Conservation (phyloP, 2,797 vertebrate species). For the Rhinophrynus dorsalis region DNA sequence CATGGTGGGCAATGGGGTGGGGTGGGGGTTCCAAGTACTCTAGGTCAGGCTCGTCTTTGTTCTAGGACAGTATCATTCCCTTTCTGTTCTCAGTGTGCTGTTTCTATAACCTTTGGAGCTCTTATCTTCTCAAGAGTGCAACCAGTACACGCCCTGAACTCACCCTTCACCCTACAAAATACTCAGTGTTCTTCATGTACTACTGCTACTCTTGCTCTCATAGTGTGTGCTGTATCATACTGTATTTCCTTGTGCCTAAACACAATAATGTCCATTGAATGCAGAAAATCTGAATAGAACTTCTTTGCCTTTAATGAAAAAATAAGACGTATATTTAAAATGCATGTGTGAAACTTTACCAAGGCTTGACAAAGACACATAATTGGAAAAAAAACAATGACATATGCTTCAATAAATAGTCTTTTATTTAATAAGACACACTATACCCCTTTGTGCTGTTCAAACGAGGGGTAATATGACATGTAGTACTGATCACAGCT, state of each 20-base stretch:
- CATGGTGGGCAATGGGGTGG: constrained; percentile 11
- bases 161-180: background rate
- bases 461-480: too few species aligned
- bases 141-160: constrained; percentile 22
- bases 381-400: too few species aligned
- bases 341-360: too few species aligned
- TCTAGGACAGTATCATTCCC: background rate
- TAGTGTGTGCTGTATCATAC: background rate
- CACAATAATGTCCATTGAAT: too few species aligned
- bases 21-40: background rate
- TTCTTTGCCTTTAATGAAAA: too few species aligned
- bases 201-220: background rate
- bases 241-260: background rate
- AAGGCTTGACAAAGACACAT: too few species aligned
- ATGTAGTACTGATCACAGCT: too few species aligned
- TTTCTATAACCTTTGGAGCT: constrained; percentile 27
- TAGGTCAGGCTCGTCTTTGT: background rate
- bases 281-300: too few species aligned
- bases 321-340: too few species aligned
- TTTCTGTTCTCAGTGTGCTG: background rate
- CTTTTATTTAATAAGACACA: too few species aligned
- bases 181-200: background rate
- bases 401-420: too few species aligned
- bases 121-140: constrained; percentile 29
- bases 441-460: too few species aligned